phyloP scores from a whole-genome alignment of 2,888 invertebrate species.

The Dioctria rufipes region DNA sequence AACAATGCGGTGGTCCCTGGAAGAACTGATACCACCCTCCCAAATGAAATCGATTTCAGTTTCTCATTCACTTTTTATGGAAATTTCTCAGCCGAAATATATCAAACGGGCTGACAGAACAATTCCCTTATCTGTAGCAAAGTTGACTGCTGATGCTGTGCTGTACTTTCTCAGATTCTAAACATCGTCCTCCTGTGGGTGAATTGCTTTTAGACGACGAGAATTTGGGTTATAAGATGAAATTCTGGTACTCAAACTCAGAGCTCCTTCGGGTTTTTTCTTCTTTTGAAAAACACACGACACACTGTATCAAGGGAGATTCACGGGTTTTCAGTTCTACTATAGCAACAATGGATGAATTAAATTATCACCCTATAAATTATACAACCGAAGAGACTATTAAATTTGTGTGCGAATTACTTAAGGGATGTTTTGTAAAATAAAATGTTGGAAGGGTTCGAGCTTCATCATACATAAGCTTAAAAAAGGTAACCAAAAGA shows the following conservation, averaged over 20 bases:
- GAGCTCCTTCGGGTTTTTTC: constrained; percentile 42
- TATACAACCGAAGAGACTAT: constrained; percentile 51
- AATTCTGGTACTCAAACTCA: constrained; percentile 43
- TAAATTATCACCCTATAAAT: constrained; percentile 55
- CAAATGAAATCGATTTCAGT: constrained; percentile 51
- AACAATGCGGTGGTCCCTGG: constrained; percentile 50
- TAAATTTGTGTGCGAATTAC: constrained; percentile 53
- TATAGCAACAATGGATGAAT: constrained; percentile 35
- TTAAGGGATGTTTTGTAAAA: constrained; percentile 43
- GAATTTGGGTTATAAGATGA: constrained; percentile 50
- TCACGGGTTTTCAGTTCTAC: constrained; percentile 44
- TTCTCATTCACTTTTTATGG: constrained; percentile 67
- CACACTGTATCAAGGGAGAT: constrained; percentile 53
- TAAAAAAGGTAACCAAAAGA: no score
- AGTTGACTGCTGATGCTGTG: constrained; percentile 67
- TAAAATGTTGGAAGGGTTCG: constrained; percentile 9
- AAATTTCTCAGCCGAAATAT: constrained; percentile 78
- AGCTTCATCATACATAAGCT: no score
- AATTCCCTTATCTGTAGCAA: constrained; percentile 76
- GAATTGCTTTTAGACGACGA: constrained; percentile 49
- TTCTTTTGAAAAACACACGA: constrained; percentile 46
- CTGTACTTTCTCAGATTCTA: constrained; percentile 49
- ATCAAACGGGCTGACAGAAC: constrained; percentile 79
- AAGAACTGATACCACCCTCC: constrained; percentile 37
- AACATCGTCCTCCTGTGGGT: constrained; percentile 42